Evolutionary conservation across 2,797 vertebrate genomes (phyloP).

Genomic region (Etheostoma nigrum): DNA sequence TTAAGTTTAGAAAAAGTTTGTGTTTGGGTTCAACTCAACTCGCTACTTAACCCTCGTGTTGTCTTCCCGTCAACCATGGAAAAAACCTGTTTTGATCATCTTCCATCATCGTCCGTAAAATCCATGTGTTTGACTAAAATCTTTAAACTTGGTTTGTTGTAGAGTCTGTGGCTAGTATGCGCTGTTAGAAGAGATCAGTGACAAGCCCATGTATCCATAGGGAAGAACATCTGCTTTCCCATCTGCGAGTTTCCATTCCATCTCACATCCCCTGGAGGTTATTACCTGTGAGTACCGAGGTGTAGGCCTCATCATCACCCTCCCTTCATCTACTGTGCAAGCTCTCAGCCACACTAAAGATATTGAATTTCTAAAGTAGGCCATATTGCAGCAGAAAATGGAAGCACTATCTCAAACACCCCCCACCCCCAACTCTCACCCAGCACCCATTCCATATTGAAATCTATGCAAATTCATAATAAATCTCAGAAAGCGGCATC

Average conservation of each 20-base stretch:
- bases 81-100: constrained; percentile 21
- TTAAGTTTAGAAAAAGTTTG: too few species aligned
- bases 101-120: constrained; percentile 5
- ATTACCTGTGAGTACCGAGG: constrained; percentile 17
- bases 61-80: too few species aligned
- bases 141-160: neutral
- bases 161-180: neutral
- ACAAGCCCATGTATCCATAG: neutral
- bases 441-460: constrained; percentile 19
- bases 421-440: neutral
- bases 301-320: constrained; percentile 32
- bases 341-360: constrained; percentile 19
- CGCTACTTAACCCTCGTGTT: too few species aligned
- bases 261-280: constrained; percentile 25
- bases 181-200: neutral
- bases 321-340: constrained; percentile 19
- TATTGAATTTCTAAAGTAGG: constrained; percentile 61
- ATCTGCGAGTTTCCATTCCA: constrained; percentile 11
- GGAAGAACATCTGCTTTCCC: neutral
- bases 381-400: constrained; percentile 47
- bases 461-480: constrained; percentile 70
- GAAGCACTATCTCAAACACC: constrained; percentile 21
- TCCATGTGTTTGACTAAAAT: constrained; percentile 23
- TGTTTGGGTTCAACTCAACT: too few species aligned
- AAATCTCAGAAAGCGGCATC: constrained; percentile 58